A percentile compares a stretch with the other conserved stretches of the same genome.
Conservation (phyloP, 2,113 vertebrate genomes). For the Globicephala melas region DNA sequence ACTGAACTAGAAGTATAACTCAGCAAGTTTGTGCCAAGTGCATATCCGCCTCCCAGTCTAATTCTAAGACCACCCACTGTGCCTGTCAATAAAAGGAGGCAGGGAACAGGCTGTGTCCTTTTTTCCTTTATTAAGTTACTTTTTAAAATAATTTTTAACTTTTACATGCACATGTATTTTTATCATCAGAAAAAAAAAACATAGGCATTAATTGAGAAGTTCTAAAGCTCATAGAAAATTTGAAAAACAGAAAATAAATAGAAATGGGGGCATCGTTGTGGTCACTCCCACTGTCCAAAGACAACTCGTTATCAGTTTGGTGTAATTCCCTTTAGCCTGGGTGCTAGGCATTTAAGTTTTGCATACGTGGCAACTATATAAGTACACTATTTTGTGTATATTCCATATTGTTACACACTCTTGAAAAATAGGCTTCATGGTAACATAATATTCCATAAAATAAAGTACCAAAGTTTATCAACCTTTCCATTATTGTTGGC, state of each 20-base stretch:
- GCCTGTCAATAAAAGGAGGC: neutral
- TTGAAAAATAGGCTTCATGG: neutral
- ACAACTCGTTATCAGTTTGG: neutral
- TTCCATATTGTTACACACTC: neutral
- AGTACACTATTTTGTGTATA: neutral
- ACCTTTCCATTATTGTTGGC: neutral
- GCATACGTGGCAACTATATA: neutral
- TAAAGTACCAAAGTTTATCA: neutral
- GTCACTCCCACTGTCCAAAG: neutral
- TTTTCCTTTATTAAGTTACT: neutral
- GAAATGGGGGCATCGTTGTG: neutral
- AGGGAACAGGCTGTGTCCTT: neutral
- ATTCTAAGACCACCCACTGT: neutral
- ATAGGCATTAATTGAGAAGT: neutral
- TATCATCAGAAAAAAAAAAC: neutral
- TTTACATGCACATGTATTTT: neutral
- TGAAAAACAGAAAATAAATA: neutral
- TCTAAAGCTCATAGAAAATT: neutral
- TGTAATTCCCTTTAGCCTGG: neutral
- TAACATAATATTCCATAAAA: neutral
- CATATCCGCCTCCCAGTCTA: neutral
- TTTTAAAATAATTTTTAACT: neutral
- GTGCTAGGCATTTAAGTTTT: constrained; percentile 28
- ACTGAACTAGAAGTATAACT: neutral
- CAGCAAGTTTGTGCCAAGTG: neutral